Evolutionary conservation across 2,888 invertebrate species (phyloP), one percentile per base, ranked within the genome.

Genomic region (Clivina fossor): DNA sequence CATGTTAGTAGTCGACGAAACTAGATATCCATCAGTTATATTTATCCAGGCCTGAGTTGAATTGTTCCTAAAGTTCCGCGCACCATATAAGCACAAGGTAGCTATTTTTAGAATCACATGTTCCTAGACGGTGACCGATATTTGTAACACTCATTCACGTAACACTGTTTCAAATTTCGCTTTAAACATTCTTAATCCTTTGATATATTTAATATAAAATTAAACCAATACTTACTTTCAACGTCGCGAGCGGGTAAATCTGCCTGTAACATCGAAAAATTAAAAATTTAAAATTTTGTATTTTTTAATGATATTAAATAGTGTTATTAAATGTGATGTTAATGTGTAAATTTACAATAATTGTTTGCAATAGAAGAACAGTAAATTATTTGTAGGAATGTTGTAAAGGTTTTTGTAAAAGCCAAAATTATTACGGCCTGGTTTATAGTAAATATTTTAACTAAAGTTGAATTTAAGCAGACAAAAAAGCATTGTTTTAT

Each of bases 211-310:
- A 33, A 15, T 37, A 13, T n/a, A 16, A 28, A 32, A 33, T 13
- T 22, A 33, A 22, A 30, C 20, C 18, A 33, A 64, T 80, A 90
- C 91, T 91, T 81, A 91, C 91, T 89, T 83, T 91, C 91, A 76
- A 91, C 76, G 77, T 91, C 91, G 81, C 85, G 87, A 78, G 86
- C 85, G 79, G 85, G 86, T 76, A 91, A 84, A 80, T 91, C 88
- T 78, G 88, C 88, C 90, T 90, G 83, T 71, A 82, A 84, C 76
- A 77, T 64, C 62, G 65, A 53, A 51, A 58, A 57, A 59, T 48
- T 51, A 54, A 44, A 4, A n/a, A 11, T 19, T 43, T 43, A 43
- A 15, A 4, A 43, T 24, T 13, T 43, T 9, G 13, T 7, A 9
- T 24, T 24, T 24, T 24, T 24, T 24, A 9, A 24, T 24, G 9